Evolutionary conservation across 2,888 invertebrate species (phyloP), one percentile per base, ranked within the genome.

Genomic region (Arenicola marina): DNA sequence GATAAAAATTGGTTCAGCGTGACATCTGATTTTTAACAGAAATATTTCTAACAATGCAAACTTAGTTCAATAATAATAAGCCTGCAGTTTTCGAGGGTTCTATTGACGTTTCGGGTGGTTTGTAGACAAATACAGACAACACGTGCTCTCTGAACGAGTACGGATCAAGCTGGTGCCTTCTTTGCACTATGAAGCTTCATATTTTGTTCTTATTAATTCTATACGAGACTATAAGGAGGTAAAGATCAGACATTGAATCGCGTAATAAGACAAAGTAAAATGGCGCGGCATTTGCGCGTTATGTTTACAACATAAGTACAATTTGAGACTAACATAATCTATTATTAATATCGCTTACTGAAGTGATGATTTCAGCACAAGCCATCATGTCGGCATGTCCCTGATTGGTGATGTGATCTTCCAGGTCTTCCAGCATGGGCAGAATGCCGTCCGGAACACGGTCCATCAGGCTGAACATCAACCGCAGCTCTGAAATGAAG

Each of bases 341-440:
- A 38, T 38, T 38, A 38, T 15, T 38, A 15, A 18, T 26, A 11
- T 15, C 29, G 74, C 78, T 72, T 72, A 87, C 87, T 74, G 87
- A 91, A 26, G 95, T 95, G 61, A 99, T 96, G 56, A 93, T 90
- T 78, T 95, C 94, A 2, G 97, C 97, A 34, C 95, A 93, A 18
- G 93, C 92, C 60, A 94, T 90, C 96, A 99, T 98, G 79, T 98
- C 97, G 1, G 94, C 93, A 54, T 98, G 85, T 4, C 98, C 99
- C 21, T 96, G 94, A 66, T 89, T 90, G 2, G 92, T 90, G 75
- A 99, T 97, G 81, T 98, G 96, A 60, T 91, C 90, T 85, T 98
- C 96, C 61, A 99, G 86, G 80, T 95, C 93, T 33, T 89, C 87
- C 62, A 98, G 85, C 90, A 98, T 95, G 0, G 94, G 94, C 53